These are phyloP conservation scores for Drosophila infuscata DNA, from an alignment of 2,888 invertebrate genomes.

Conservation along the genomic window DNA sequence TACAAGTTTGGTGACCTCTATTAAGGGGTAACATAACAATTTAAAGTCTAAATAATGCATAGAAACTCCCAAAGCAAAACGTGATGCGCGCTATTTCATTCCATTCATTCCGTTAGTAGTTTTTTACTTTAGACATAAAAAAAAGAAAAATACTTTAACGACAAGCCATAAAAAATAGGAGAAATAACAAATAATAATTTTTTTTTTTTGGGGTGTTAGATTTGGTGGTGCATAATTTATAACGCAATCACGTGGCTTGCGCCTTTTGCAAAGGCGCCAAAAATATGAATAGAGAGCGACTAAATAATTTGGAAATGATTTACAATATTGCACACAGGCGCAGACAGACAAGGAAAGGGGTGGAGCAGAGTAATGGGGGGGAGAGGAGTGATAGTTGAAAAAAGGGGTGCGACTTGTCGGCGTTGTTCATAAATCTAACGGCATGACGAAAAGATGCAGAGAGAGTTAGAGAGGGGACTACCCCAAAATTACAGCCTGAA, in stretches of 20 bases:
- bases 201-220: slow-evolving; percentile 32
- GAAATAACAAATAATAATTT: background rate
- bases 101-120: background rate
- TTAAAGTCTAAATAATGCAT: background rate
- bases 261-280: slow-evolving; percentile 68
- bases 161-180: slow-evolving; percentile 5
- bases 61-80: background rate
- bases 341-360: slow-evolving; percentile 1
- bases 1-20: background rate
- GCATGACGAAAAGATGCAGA: slow-evolving; percentile 79
- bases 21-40: background rate
- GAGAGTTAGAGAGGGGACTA: slow-evolving; percentile 7
- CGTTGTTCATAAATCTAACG: slow-evolving; percentile 74
- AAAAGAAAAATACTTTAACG: slow-evolving; percentile 50
- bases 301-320: slow-evolving; percentile 82
- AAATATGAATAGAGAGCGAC: slow-evolving; percentile 75
- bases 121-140: slow-evolving; percentile 12
- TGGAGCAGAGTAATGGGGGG: background rate
- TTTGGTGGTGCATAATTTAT: slow-evolving; percentile 76
- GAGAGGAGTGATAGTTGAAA: background rate
- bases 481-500: slow-evolving; percentile 38
- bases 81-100: background rate
- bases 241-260: slow-evolving; percentile 79
- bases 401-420: slow-evolving; percentile 40
- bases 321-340: slow-evolving; percentile 71